A percentile compares a stretch with the other conserved stretches of the same genome.
phyloP scores from a whole-genome alignment of 2,888 invertebrate species.

The Apoda limacodes region DNA sequence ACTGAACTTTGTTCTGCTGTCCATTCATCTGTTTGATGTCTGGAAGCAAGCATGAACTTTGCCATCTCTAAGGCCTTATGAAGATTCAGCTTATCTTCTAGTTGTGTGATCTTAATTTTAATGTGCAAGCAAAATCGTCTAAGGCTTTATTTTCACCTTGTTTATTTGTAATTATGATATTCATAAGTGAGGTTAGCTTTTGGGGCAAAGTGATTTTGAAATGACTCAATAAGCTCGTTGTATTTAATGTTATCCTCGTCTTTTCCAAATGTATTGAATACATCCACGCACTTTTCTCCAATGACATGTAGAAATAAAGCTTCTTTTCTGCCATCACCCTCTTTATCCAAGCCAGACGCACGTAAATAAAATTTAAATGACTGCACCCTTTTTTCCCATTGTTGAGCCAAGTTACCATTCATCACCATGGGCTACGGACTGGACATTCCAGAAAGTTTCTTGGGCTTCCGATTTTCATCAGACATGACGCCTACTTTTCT shows the following conservation, averaged over 20 bases:
- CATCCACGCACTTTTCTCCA: slow-evolving; percentile 13
- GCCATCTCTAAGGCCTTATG: slow-evolving; percentile 11
- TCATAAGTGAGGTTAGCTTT: slow-evolving; percentile 14
- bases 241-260: slow-evolving; percentile 7
- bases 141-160: slow-evolving; percentile 15
- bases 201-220: slow-evolving; percentile 10
- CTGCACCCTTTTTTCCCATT: slow-evolving; percentile 16
- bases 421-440: slow-evolving; percentile 7
- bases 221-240: slow-evolving; percentile 4
- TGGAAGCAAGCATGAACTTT: slow-evolving; percentile 14
- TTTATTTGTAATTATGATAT: slow-evolving; percentile 15
- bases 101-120: slow-evolving; percentile 12
- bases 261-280: slow-evolving; percentile 13
- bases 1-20: slow-evolving; percentile 7
- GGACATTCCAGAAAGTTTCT: slow-evolving; percentile 7
- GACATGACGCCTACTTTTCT: slow-evolving; percentile 6
- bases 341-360: slow-evolving; percentile 13
- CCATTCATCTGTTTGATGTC: slow-evolving; percentile 11
- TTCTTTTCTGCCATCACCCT: slow-evolving; percentile 13
- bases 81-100: slow-evolving; percentile 14
- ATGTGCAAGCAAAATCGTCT: slow-evolving; percentile 14
- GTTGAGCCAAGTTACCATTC: slow-evolving; percentile 6
- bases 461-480: slow-evolving; percentile 5
- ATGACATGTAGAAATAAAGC: slow-evolving; percentile 16
- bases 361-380: slow-evolving; percentile 14